Conservation (phyloP, 2,888 invertebrate genomes). For the Xanthia icteritia region DNA sequence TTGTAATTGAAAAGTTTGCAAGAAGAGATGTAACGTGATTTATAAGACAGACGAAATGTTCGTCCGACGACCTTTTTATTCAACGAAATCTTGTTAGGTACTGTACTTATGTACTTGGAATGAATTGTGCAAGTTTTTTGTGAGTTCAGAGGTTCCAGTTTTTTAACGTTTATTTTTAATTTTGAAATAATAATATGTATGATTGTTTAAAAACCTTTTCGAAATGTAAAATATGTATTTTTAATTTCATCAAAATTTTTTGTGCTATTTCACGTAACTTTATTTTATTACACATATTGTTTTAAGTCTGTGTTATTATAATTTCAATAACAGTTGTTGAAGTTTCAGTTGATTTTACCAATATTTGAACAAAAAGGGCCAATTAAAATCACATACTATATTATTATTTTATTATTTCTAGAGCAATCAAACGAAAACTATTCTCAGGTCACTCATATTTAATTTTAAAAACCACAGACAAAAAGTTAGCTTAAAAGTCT, state of each 20-base stretch:
- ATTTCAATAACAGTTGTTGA: not conserved
- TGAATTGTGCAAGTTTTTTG: slow-evolving; percentile 48
- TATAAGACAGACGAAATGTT: slow-evolving; percentile 86
- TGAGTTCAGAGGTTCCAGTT: no score
- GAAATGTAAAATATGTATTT: not conserved
- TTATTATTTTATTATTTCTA: slow-evolving; percentile 6
- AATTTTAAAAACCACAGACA: not conserved
- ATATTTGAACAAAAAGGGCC: not conserved
- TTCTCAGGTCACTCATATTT: not conserved
- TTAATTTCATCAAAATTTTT: not conserved
- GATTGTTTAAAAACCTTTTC: not conserved
- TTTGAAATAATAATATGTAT: no score
- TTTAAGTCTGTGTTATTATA: not conserved
- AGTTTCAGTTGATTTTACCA: not conserved
- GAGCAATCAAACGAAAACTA: not conserved
- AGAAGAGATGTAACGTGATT: slow-evolving; percentile 88
- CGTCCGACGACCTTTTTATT: slow-evolving; percentile 82
- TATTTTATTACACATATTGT: not conserved
- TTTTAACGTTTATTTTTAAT: not conserved
- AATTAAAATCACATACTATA: not conserved
- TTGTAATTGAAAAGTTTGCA: slow-evolving; percentile 89
- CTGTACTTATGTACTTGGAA: slow-evolving; percentile 40
- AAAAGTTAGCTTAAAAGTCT: not conserved
- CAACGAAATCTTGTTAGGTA: slow-evolving; percentile 70
- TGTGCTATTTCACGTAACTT: not conserved